Evolutionary conservation across 2,113 vertebrate species (phyloP), one percentile per base, ranked within the genome.

Genomic region (Heloderma charlesbogerti): DNA sequence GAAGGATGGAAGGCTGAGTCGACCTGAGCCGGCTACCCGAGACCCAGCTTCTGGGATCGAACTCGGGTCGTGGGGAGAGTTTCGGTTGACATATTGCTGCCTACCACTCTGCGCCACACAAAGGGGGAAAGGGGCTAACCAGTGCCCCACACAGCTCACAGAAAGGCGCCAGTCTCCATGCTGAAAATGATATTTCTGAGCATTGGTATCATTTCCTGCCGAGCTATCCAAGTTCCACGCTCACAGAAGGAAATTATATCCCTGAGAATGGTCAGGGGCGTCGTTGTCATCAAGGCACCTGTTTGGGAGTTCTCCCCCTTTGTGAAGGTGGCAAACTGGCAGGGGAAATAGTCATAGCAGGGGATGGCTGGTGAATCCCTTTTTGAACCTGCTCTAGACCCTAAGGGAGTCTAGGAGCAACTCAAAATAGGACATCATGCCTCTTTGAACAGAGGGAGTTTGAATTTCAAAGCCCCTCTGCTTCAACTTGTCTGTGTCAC

Each of bases 161-260:
- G 84, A n/a, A 45, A 79, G 57, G 57, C 74, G 45, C 37, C 57
- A 25, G 60, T 78, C 48, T 77, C 71, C 40, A 40, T 60, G 57
- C 3, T 87, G 86, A 88, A 88, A 88, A 78, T 13, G 60, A 63
- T 78, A 34, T 40, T 18, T 29, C 57, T 43, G 15, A 22, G 51
- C 25, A 63, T 22, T 60, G n/a, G 31, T 34, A 13, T 66, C 29
- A 45, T 66, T 88, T 88, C 74, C 74, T 34, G 25, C 29, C 78
- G 40, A 78, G 40, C 57, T 43, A 66, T 63, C 20, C n/a, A 45
- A 78, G 31, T 40, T 31, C 57, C 57, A 25, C 15, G 74, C 78
- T 79, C 7, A 20, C 37, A 66, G 74, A 48, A 79, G 86, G 86
- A 88, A 88, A 60, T 45, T 37, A 88, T 88, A 66, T 63, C 27